These are phyloP conservation scores for Meganola albula DNA, from an alignment of 2,888 invertebrate genomes.

Conservation along the genomic window DNA sequence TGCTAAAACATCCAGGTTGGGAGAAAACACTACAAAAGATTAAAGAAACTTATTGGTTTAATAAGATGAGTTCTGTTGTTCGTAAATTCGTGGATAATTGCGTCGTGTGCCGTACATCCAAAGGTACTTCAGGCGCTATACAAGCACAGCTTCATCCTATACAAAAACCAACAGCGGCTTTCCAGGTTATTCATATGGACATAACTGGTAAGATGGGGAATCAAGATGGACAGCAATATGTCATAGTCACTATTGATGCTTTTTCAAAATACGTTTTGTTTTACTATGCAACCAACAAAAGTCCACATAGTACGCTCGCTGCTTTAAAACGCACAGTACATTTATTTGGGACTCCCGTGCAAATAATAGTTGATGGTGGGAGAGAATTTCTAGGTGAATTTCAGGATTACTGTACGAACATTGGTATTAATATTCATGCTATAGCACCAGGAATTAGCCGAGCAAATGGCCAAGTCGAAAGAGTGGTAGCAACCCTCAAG, in stretches of 20 bases:
- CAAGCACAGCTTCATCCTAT: conserved; percentile 9
- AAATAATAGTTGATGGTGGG: conserved; percentile 17
- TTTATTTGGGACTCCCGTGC: conserved; percentile 14
- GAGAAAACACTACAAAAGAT: conserved; percentile 20
- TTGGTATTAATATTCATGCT: conserved; percentile 12
- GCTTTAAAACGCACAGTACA: conserved; percentile 17
- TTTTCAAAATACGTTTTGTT: conserved; percentile 17
- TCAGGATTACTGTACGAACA: conserved; percentile 9
- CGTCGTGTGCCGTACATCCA: conserved; percentile 19
- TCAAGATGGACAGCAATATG: conserved; percentile 11
- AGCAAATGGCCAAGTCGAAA: conserved; percentile 21
- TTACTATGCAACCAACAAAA: conserved; percentile 5
- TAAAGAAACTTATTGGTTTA: conserved; percentile 6
- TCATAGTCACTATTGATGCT: conserved; percentile 16
- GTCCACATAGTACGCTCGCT: conserved; percentile 1
- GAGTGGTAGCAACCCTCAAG: conserved; percentile 20
- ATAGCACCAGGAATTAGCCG: conserved; percentile 17
- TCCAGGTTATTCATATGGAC: conserved; percentile 14
- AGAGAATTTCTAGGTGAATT: conserved; percentile 17
- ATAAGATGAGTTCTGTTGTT: conserved; percentile 3
- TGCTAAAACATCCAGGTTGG: conserved; percentile 21
- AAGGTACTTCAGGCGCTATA: conserved; percentile 16
- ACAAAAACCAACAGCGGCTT: conserved; percentile 14
- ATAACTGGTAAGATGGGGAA: conserved; percentile 19
- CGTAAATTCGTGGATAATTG: conserved; percentile 12